phyloP scores from a whole-genome alignment of 2,888 invertebrate species.

The Nudaria mundana region DNA sequence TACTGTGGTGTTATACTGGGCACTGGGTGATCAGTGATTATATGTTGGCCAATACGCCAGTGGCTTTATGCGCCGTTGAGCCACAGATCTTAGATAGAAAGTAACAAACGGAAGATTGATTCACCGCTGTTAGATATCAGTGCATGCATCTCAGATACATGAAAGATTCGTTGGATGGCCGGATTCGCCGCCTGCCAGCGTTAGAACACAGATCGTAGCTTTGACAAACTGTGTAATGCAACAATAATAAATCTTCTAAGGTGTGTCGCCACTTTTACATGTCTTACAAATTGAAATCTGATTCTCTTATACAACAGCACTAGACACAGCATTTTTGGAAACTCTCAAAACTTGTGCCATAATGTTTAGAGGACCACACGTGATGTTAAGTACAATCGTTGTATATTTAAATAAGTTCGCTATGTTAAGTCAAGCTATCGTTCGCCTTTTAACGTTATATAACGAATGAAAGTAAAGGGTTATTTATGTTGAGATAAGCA shows the following conservation, averaged over 20 bases:
- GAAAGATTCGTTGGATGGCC: conserved; percentile 50
- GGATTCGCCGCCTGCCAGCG: conserved; percentile 55
- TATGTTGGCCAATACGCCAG: conserved; percentile 47
- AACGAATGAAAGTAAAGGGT: background rate
- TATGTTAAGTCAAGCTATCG: conserved; percentile 15
- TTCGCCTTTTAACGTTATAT: conserved; percentile 5
- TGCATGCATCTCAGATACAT: conserved; percentile 60
- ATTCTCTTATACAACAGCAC: conserved; percentile 61
- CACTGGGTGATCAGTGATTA: conserved; percentile 24
- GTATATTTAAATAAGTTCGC: conserved; percentile 25
- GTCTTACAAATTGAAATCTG: conserved; percentile 61
- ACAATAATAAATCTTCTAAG: conserved; percentile 65
- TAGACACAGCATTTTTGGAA: conserved; percentile 56
- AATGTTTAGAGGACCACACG: conserved; percentile 58
- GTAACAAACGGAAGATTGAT: conserved; percentile 67
- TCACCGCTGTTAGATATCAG: conserved; percentile 65
- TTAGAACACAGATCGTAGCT: conserved; percentile 44
- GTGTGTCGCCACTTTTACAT: conserved; percentile 54
- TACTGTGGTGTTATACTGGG: conserved; percentile 2
- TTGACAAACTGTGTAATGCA: conserved; percentile 55
- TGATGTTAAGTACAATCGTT: conserved; percentile 22
- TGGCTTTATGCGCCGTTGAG: conserved; percentile 51
- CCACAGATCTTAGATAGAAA: conserved; percentile 65
- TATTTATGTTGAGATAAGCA: background rate
- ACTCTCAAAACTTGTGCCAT: conserved; percentile 38